Percentiles rank a stretch among this genome's conserved stretches.
Conservation (phyloP, 1,140 invertebrate species). For the Heliothis virescens region DNA sequence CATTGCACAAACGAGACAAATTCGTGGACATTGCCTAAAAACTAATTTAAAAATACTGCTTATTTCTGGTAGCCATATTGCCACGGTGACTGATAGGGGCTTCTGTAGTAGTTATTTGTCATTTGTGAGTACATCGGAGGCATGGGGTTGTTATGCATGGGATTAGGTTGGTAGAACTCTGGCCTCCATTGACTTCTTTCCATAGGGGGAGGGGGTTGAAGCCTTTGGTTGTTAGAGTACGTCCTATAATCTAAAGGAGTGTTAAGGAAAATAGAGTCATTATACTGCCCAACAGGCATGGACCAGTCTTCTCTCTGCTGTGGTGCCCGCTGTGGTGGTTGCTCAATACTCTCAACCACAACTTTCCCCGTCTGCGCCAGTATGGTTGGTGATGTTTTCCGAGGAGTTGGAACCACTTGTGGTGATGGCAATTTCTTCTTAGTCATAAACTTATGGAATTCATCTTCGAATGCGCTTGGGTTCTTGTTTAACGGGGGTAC, state of each 20-base stretch:
- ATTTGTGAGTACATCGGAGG: constrained; percentile 61
- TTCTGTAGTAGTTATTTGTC: constrained; percentile 68
- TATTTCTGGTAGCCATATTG: constrained; percentile 69
- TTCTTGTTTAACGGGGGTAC: constrained; percentile 73
- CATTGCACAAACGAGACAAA: constrained; percentile 28
- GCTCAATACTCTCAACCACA: constrained; percentile 51
- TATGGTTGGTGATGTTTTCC: constrained; percentile 44
- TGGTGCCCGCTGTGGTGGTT: constrained; percentile 4
- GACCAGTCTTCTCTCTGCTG: constrained; percentile 58
- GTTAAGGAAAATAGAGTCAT: constrained; percentile 76
- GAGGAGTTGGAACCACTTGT: constrained; percentile 1
- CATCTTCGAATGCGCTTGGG: constrained; percentile 74
- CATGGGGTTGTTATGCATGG: constrained; percentile 55
- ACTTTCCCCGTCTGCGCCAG: constrained; percentile 40
- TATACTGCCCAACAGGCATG: constrained; percentile 75
- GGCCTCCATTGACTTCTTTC: constrained; percentile 56
- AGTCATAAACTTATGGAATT: constrained; percentile 79
- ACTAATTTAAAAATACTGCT: constrained; percentile 55
- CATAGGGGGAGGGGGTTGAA: constrained; percentile 10
- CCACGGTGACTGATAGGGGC: constrained; percentile 77
- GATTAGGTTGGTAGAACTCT: constrained; percentile 54
- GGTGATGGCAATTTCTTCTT: constrained; percentile 16
- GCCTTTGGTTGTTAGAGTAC: constrained; percentile 41
- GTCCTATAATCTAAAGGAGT: constrained; percentile 73
- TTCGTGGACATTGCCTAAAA: constrained; percentile 29